A percentile compares a stretch with the other conserved stretches of the same genome.
These are phyloP conservation scores for Smittia sp. DNA, from an alignment of 2,888 invertebrate genomes.

Conservation along the genomic window DNA sequence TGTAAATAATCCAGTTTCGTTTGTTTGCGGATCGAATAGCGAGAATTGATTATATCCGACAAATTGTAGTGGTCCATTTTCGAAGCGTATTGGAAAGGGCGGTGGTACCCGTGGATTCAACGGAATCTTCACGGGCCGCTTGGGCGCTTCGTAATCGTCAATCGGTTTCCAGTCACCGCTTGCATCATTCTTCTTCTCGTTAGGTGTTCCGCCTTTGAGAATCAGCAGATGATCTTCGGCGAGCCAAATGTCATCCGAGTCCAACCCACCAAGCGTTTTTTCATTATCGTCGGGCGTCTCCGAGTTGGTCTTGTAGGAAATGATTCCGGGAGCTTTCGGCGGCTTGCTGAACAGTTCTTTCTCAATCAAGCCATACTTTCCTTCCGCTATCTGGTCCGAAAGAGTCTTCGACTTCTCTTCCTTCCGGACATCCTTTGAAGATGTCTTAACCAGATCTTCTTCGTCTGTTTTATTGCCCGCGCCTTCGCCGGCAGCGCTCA, in stretches of 20 bases:
- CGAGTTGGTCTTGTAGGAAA: slow-evolving; percentile 76
- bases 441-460: slow-evolving; percentile 51
- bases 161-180: slow-evolving; percentile 72
- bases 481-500: slow-evolving; percentile 66
- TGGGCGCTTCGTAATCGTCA: slow-evolving; percentile 79
- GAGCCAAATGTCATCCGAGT: slow-evolving; percentile 84
- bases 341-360: slow-evolving; percentile 72
- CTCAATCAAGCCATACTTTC: slow-evolving; percentile 85
- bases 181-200: slow-evolving; percentile 47
- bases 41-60: slow-evolving; percentile 69
- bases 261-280: slow-evolving; percentile 75
- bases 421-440: slow-evolving; percentile 46
- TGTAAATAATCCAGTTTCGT: slow-evolving; percentile 68
- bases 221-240: slow-evolving; percentile 85
- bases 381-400: slow-evolving; percentile 86
- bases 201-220: slow-evolving; percentile 72
- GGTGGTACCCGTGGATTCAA: slow-evolving; percentile 80
- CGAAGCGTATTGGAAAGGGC: slow-evolving; percentile 90
- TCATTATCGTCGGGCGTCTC: slow-evolving; percentile 79
- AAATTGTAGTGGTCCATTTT: slow-evolving; percentile 83
- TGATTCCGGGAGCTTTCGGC: slow-evolving; percentile 73
- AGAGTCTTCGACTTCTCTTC: slow-evolving; percentile 80
- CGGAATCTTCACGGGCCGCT: slow-evolving; percentile 81
- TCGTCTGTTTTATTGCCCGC: slow-evolving; percentile 50
- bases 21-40: slow-evolving; percentile 58